Evolutionary conservation across 1,140 invertebrate species (phyloP).

Genomic region (Druon quercuslanigerum): DNA sequence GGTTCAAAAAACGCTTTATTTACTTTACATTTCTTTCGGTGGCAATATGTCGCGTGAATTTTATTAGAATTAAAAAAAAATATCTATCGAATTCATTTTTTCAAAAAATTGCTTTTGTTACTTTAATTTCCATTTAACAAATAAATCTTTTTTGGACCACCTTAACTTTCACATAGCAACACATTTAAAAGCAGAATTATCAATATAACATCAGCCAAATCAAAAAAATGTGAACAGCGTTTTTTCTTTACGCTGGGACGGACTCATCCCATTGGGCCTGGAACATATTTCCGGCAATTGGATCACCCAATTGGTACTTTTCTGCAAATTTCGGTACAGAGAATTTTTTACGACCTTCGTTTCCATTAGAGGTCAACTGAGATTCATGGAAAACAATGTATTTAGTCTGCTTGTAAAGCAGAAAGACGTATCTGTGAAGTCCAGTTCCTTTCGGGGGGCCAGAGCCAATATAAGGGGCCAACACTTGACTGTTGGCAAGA

Average conservation of each 20-base stretch:
- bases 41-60: too few species aligned
- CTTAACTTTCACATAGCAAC: too few species aligned
- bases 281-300: constrained; percentile 92
- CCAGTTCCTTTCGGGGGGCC: constrained; percentile 89
- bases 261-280: constrained; percentile 94
- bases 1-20: too few species aligned
- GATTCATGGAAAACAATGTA: constrained; percentile 84
- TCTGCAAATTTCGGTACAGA: constrained; percentile 87
- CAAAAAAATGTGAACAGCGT: too few species aligned
- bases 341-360: constrained; percentile 84
- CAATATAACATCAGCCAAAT: too few species aligned
- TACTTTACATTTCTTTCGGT: too few species aligned
- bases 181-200: too few species aligned
- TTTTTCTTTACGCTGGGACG: constrained; percentile 80
- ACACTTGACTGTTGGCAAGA: constrained; percentile 82
- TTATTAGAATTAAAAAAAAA: too few species aligned
- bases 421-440: constrained; percentile 92
- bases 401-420: constrained; percentile 89
- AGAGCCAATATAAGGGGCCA: constrained; percentile 89
- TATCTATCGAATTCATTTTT: too few species aligned
- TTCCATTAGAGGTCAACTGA: constrained; percentile 80
- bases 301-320: constrained; percentile 88
- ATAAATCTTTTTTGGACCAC: too few species aligned
- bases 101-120: too few species aligned
- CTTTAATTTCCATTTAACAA: too few species aligned